These are phyloP conservation scores for Mimumesa dahlbomi DNA, from an alignment of 2,888 invertebrate species.

Conservation along the genomic window DNA sequence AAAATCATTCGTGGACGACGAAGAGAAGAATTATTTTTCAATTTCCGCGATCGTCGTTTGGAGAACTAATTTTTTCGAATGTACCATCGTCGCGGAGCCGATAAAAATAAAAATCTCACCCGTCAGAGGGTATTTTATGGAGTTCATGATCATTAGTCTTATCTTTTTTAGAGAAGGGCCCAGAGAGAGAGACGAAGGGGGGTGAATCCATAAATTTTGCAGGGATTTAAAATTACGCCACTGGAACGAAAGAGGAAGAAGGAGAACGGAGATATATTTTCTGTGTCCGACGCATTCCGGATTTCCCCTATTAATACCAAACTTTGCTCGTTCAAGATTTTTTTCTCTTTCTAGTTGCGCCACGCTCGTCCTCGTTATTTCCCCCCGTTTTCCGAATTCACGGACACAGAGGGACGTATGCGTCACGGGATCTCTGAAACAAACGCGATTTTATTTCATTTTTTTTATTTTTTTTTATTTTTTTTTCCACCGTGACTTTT, in stretches of 20 bases:
- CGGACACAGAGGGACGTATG: neutral
- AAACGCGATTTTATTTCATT: neutral
- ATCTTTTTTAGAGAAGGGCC: constrained; percentile 23
- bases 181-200: constrained; percentile 4
- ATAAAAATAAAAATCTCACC: constrained; percentile 9
- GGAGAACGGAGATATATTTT: constrained; percentile 64
- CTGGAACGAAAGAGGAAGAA: constrained; percentile 53
- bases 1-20: neutral
- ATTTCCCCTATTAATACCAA: constrained; percentile 73
- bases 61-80: neutral
- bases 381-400: constrained; percentile 25
- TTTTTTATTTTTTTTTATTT: neutral
- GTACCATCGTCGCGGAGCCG: neutral
- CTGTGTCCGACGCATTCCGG: constrained; percentile 65
- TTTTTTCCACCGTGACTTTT: no score
- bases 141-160: constrained; percentile 39
- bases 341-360: constrained; percentile 45
- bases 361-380: constrained; percentile 39
- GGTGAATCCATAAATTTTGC: constrained; percentile 53
- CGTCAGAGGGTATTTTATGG: constrained; percentile 13
- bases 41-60: neutral
- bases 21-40: no score
- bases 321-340: constrained; percentile 63
- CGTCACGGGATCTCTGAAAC: no score
- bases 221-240: constrained; percentile 61